Base-by-base conservation (phyloP, 2,888 invertebrate species). In the Drosophila longiperda region DNA sequence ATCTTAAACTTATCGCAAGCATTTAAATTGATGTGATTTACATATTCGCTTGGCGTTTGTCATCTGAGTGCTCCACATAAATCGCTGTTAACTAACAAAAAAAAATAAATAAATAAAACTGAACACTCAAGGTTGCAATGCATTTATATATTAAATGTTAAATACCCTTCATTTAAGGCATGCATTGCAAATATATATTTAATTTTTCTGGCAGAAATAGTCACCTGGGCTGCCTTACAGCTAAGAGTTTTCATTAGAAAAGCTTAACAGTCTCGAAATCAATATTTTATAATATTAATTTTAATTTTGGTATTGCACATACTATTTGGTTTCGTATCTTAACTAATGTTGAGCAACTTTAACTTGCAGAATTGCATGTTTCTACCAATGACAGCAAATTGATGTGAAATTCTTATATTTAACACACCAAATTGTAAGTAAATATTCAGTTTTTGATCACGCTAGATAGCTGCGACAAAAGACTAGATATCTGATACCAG, bases 11-110 rank as follows among this genome's bases (percentile, higher is more conserved):
- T 48, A 73, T 75, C 67, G 65, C 45, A 34, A 60, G 33, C 67
- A 67, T 72, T 77, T 54, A 69, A 69, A 73, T 65, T 62, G 40
- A 73, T 71, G 55, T 63, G 60, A 78, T 78, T 79, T 78, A 75
- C 71, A 79, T 78, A 78, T 75, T 76, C 53, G 70, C 54, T 49
- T 26, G 53, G 29, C 49, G 59, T 71, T 64, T 42, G 66, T 79
- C 58, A 74, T 71, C 75, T 23, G 75, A 72, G 78, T 79, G 75
- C 71, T 17, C 75, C 66, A 67, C 80, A 78, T 79, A 64, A 79
- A 79, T 79, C 80, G 78, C 53, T 79, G 80, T 79, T 75, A 42
- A n/a, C 61, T 29, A 45, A 45, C 6, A 60, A 53, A 40, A 65
- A 12, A 23, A 12, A 2, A 23, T 5, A 26, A 42, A 33, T 15